phyloP scores from a whole-genome alignment of 2,113 vertebrate species.

The Halcyon malimbica region DNA sequence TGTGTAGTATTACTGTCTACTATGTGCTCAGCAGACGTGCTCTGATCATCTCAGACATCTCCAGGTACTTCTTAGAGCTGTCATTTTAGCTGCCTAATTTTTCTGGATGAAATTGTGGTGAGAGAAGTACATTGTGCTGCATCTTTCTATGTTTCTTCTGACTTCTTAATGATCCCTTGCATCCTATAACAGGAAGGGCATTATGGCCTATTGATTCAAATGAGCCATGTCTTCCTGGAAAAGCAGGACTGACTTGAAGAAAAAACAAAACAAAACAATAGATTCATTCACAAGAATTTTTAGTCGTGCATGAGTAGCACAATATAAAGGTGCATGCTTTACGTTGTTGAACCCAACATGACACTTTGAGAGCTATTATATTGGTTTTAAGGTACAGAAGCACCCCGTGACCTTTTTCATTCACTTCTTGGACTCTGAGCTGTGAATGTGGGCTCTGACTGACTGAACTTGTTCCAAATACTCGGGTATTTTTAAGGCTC shows the following conservation, averaged over 20 bases:
- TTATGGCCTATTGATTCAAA: background rate
- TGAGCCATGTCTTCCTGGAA: background rate
- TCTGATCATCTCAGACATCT: background rate
- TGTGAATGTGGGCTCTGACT: background rate
- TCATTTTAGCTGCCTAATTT: background rate
- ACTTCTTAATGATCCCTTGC: background rate
- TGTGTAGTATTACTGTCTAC: background rate
- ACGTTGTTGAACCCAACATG: background rate
- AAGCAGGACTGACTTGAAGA: background rate
- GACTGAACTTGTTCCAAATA: background rate
- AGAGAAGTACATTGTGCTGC: background rate
- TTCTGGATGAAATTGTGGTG: background rate
- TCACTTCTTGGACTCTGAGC: slow-evolving; percentile 8
- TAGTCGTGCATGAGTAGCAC: background rate
- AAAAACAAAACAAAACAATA: background rate
- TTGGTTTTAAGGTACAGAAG: background rate
- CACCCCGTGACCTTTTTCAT: background rate
- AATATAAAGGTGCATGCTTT: background rate
- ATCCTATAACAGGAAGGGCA: background rate
- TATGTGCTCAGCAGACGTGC: background rate
- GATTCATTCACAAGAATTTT: background rate
- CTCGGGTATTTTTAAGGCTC: background rate
- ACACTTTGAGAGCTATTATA: background rate
- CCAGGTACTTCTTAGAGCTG: background rate
- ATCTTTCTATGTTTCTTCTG: background rate